Base-by-base conservation (phyloP, 2,113 vertebrate genomes). In the Maccullochella peelii region DNA sequence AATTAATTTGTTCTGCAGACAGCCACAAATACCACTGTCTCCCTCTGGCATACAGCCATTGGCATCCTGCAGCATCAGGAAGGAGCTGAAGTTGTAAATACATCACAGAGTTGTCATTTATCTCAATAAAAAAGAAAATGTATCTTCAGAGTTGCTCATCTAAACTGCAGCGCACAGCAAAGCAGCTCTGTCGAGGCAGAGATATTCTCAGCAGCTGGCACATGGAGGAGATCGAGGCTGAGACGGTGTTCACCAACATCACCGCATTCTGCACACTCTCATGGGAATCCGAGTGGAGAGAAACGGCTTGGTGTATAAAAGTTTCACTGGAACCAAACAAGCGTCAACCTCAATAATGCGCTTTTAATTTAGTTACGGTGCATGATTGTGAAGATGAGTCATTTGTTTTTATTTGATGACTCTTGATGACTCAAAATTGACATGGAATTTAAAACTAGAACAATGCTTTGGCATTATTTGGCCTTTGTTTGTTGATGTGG, bases 51-150 rank as follows among this genome's bases (percentile, higher is more conserved):
- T 61, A 54, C 55, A 79, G 73, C 52, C 54, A 20, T 42, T 79
- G 76, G 73, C 54, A 79, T 82, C 75, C 61, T 58, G 68, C 59
- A 61, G 73, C 75, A 52, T 40, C 58, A 77, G 80, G 38, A 73
- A 12, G 40, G 65, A 55, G 77, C 80, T 61, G 70, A 73, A 42
- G 81, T 78, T 83, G 83, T 83, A 86, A 83, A 85, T 73, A 76
- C 83, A 68, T 83, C 59, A 71, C 77, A 69, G 36, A 33, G 71
- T 62, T 84, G 79, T 91, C 83, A 76, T 92, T 92, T 90, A 90
- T 90, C 86, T 86, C 85, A 73, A 82, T 86, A 65, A 91, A 78
- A 89, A 85, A 77, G 74, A 87, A 89, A 91, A 76, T 76, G 83
- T 80, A 77, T 84, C 80, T 82, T 33, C 81, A 91, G 91, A 93